Evolutionary conservation across 2,888 invertebrate species (phyloP), one percentile per base, ranked within the genome.

Genomic region (Epistrophe eligans): DNA sequence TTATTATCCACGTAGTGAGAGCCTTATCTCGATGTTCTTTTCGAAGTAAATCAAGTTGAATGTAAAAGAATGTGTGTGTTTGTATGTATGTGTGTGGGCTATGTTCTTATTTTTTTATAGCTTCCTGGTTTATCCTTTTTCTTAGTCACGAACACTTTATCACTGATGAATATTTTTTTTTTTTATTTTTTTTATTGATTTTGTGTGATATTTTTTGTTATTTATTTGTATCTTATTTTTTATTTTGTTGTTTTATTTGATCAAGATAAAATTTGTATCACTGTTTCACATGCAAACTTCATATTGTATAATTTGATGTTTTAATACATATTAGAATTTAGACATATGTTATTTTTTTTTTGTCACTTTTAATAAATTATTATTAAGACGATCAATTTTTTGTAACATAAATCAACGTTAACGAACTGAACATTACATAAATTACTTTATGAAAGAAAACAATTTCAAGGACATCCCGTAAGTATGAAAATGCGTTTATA

Each of bases 1-100:
- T 84, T 79, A 79, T 70, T 70, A 84, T 84, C 83, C 83, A 79
- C 52, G 81, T 17, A 66, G 40, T 15, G 15, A 62, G 35, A 70
- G 32, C 66, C 66, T 74, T 74, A 70, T 74, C 74, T 79, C 64
- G 48, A 79, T 74, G 50, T 48, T 32, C 60, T 74, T 79, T 79
- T 38, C 24, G 52, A 45, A 72, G 72, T 58, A 74, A 79, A 70
- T 70, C 55, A 57, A 45, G 73, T 38, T 73, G n/a, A 48, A 45
- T 57, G 50, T 28, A 32, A 60, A 70, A 48, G 24, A 48, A 60
- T 50, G 43, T 43, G 43, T 67, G n/a, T 62, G 64, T 28, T 9
- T 17, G 3, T 24, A 3, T 24, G 24, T 24, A 3, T 24, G 24
- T 24, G 24, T 24, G 24, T 24, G 24, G 24, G 24, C 24, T 24